Percentiles rank a stretch among this genome's conserved stretches.
Conservation (phyloP, 1,140 invertebrate species). For the Neodiprion pinetum region DNA sequence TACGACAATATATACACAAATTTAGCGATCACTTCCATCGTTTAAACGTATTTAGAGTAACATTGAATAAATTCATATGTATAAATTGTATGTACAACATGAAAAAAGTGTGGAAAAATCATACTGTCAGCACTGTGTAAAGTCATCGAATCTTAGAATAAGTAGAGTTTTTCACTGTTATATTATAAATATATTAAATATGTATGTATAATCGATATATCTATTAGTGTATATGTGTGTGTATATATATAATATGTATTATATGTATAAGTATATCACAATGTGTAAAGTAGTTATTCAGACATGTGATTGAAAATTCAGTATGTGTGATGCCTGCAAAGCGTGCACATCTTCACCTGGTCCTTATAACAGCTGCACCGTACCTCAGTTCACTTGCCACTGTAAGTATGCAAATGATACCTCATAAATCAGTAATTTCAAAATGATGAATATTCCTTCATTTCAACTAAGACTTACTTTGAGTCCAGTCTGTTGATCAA, state of each 20-base stretch:
- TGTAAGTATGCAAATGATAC: constrained; percentile 25
- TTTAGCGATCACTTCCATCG: no score
- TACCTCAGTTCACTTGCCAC: constrained; percentile 45
- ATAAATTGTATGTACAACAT: neutral
- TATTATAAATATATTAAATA: neutral
- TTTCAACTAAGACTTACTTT: constrained; percentile 35
- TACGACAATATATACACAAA: no score
- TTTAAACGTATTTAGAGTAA: no score
- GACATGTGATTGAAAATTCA: neutral
- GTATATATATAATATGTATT: neutral
- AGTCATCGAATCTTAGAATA: neutral
- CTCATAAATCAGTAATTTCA: neutral
- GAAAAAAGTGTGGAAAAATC: neutral
- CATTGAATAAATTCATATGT: no score
- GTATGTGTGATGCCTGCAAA: neutral
- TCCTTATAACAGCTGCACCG: neutral
- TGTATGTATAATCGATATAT: neutral
- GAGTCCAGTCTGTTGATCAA: constrained; percentile 28
- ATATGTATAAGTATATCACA: neutral
- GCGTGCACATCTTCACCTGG: neutral
- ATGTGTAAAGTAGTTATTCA: neutral
- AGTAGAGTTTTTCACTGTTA: neutral
- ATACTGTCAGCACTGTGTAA: neutral
- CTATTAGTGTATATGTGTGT: neutral
- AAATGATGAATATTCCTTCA: constrained; percentile 5